A percentile compares a stretch with the other conserved stretches of the same genome.
These are phyloP conservation scores for Chelonus insularis DNA, from an alignment of 1,140 invertebrate genomes.

Conservation along the genomic window DNA sequence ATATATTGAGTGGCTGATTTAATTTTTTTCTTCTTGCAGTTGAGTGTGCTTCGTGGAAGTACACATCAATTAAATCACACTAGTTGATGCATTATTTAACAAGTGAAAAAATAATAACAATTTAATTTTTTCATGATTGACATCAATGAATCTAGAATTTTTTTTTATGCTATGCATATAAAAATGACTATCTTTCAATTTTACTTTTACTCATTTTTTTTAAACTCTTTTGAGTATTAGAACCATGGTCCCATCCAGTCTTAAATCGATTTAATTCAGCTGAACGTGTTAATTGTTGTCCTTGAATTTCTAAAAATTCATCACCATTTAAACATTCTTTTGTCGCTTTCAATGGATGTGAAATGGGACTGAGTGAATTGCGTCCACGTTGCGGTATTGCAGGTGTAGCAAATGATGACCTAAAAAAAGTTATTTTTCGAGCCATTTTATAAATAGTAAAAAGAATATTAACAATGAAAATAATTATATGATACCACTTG, in stretches of 20 bases:
- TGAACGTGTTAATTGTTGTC: constrained; percentile 27
- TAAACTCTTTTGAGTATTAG: constrained; percentile 14
- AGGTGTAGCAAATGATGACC: constrained; percentile 31
- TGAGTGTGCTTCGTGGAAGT: too few relatives aligned
- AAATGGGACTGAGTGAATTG: constrained; percentile 49
- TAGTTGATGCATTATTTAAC: too few relatives aligned
- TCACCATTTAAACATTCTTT: constrained; percentile 1
- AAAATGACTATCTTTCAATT: not conserved
- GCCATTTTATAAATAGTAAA: too few relatives aligned
- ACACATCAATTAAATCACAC: too few relatives aligned
- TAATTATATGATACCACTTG: too few relatives aligned
- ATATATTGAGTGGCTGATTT: too few relatives aligned
- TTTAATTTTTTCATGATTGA: too few relatives aligned
- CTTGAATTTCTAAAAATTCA: constrained; percentile 23
- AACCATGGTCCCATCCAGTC: constrained; percentile 19
- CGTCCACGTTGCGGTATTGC: constrained; percentile 29
- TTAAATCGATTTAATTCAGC: constrained; percentile 22
- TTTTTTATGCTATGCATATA: too few relatives aligned
- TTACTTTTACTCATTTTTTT: constrained; percentile 22
- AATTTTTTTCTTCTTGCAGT: too few relatives aligned
- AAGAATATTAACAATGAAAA: too few relatives aligned
- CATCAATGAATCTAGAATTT: too few relatives aligned
- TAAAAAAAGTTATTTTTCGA: not conserved
- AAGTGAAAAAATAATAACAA: too few relatives aligned
- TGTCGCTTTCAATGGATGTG: constrained; percentile 26